These are phyloP conservation scores for Amazonetta brasiliensis DNA, from an alignment of 2,797 vertebrate genomes.

Conservation along the genomic window DNA sequence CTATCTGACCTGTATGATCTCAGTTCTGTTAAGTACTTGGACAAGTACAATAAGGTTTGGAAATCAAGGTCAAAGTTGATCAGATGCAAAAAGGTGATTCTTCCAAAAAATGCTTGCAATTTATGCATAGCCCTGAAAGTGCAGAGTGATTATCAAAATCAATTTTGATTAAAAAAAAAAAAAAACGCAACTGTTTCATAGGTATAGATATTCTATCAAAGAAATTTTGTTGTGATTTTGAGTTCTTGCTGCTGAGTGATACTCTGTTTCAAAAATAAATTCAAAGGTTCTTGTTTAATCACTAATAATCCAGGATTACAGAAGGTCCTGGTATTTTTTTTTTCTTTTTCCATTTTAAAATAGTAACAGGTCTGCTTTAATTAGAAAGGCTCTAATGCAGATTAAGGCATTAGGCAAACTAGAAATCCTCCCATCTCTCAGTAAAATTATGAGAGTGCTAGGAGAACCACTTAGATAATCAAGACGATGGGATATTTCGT, in stretches of 20 bases:
- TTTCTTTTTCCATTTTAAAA: not conserved
- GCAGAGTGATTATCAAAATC: not conserved
- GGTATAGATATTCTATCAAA: not conserved
- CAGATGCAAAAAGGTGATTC: not conserved
- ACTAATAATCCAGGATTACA: slow-evolving; percentile 52
- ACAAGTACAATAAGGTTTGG: not conserved
- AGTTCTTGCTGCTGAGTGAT: not conserved
- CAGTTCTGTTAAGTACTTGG: not conserved
- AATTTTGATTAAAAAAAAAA: not conserved
- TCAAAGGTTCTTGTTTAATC: slow-evolving; percentile 28
- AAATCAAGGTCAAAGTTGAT: not conserved
- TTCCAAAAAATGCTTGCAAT: not conserved
- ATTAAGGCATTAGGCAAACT: slow-evolving; percentile 74
- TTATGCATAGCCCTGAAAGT: not conserved
- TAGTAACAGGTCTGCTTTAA: slow-evolving; percentile 71
- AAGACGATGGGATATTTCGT: not conserved
- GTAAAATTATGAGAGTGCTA: slow-evolving; percentile 20
- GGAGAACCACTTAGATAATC: slow-evolving; percentile 45
- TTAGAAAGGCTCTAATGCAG: slow-evolving; percentile 72
- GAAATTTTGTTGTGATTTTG: not conserved
- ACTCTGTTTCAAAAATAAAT: slow-evolving; percentile 17
- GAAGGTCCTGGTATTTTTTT: not conserved
- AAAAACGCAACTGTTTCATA: not conserved
- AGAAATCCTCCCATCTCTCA: slow-evolving; percentile 52
- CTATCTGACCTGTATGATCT: fast-evolving